Percentiles rank a stretch among this genome's conserved stretches.
Conservation (phyloP, 2,888 invertebrate species). For the Gandaritis pyraliata region DNA sequence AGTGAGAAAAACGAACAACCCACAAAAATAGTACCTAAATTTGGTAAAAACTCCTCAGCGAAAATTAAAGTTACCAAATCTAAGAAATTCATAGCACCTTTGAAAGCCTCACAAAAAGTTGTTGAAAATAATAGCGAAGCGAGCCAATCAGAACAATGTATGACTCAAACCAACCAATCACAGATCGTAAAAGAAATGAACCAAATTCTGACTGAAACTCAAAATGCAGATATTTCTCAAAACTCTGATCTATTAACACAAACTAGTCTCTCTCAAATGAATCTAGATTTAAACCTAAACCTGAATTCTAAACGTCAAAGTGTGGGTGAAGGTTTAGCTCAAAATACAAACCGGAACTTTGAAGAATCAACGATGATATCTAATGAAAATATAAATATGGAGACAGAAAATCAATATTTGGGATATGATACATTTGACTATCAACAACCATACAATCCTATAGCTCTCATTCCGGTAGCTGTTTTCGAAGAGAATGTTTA, state of each 20-base stretch:
- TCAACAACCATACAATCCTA: neutral
- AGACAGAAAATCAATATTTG: neutral
- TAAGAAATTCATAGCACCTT: slow-evolving; percentile 62
- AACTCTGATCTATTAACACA: neutral
- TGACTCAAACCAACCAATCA: slow-evolving; percentile 1
- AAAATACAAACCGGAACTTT: neutral
- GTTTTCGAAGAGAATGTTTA: no score
- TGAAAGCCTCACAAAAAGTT: slow-evolving; percentile 41
- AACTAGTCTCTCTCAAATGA: neutral
- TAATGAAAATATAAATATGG: neutral
- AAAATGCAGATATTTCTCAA: neutral
- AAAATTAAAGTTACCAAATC: slow-evolving; percentile 33
- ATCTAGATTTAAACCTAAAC: neutral
- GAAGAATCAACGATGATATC: neutral
- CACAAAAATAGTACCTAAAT: slow-evolving; percentile 50
- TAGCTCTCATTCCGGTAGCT: neutral
- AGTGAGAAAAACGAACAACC: slow-evolving; percentile 10
- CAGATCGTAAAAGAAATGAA: neutral
- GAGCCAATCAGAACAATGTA: neutral
- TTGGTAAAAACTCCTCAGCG: slow-evolving; percentile 48
- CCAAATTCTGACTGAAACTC: neutral
- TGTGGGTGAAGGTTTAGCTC: neutral
- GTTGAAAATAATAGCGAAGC: slow-evolving; percentile 6
- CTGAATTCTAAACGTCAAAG: neutral
- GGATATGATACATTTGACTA: neutral